Percentiles rank a stretch among this genome's conserved stretches.
Conservation (phyloP, 1,140 invertebrate genomes). For the Drosophila ananassae region DNA sequence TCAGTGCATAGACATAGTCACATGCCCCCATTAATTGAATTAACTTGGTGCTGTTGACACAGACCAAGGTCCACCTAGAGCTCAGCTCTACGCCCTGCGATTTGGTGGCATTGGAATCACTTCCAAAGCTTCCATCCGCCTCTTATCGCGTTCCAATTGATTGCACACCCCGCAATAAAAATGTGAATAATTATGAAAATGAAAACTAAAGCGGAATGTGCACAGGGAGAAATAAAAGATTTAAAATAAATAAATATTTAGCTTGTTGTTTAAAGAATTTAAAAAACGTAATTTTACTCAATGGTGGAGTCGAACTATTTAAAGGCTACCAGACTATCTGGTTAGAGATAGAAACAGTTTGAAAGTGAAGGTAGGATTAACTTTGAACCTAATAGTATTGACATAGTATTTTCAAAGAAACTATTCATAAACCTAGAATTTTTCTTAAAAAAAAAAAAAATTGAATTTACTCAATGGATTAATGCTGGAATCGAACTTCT, state of each 20-base stretch:
- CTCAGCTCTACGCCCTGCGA: constrained; percentile 1
- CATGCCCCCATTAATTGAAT: constrained; percentile 46
- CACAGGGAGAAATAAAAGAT: not conserved
- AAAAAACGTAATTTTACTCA: too few species aligned
- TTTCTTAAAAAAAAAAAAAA: too few species aligned
- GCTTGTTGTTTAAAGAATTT: too few species aligned
- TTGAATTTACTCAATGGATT: too few species aligned
- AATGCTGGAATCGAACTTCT: too few species aligned
- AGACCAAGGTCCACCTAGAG: constrained; percentile 21
- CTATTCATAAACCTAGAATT: too few species aligned
- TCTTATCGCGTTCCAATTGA: constrained; percentile 57
- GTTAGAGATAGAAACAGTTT: too few species aligned
- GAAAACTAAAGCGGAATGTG: constrained; percentile 21
- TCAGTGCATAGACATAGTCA: constrained; percentile 3
- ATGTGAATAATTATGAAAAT: constrained; percentile 48
- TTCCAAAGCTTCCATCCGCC: constrained; percentile 39
- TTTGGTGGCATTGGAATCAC: constrained; percentile 33
- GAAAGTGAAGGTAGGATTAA: too few species aligned
- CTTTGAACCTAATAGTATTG: too few species aligned
- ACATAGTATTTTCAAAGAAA: too few species aligned
- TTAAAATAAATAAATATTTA: not conserved
- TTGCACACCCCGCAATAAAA: constrained; percentile 40
- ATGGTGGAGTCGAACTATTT: too few species aligned
- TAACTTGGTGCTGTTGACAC: constrained; percentile 37
- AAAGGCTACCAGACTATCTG: too few species aligned